Conservation (phyloP, 2,113 vertebrate species). For the Sinocyclocheilus grahami region DNA sequence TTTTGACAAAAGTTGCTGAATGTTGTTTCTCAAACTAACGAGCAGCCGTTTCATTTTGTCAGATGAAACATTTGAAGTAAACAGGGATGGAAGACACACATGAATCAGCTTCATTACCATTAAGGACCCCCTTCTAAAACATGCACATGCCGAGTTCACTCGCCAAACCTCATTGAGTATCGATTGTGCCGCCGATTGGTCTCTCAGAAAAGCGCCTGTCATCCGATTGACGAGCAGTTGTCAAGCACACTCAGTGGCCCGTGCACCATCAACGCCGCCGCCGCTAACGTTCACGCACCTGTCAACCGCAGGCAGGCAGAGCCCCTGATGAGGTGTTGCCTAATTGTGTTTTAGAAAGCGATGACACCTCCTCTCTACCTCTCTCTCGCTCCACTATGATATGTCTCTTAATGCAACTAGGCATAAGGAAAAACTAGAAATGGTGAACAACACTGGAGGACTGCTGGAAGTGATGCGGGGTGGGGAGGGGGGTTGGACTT, state of each 20-base stretch:
- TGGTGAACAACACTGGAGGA: conserved; percentile 53
- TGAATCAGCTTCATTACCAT: conserved; percentile 78
- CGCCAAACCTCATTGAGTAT: conserved; percentile 76
- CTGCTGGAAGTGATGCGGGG: conserved; percentile 32
- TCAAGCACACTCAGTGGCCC: conserved; percentile 74
- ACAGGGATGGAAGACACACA: conserved; percentile 37
- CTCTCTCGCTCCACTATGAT: conserved; percentile 57
- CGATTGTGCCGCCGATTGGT: conserved; percentile 72
- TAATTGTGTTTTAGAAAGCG: conserved; percentile 90
- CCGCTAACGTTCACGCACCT: conserved; percentile 76
- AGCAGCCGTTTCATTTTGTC: conserved; percentile 64
- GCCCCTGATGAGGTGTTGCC: conserved; percentile 90
- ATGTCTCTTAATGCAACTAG: conserved; percentile 81
- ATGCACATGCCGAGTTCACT: conserved; percentile 50
- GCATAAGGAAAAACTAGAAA: conserved; percentile 65
- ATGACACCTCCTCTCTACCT: conserved; percentile 72
- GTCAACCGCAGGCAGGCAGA: conserved; percentile 82
- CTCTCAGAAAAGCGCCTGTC: conserved; percentile 84
- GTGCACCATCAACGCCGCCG: conserved; percentile 67
- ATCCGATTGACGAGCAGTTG: conserved; percentile 73
- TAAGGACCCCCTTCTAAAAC: conserved; percentile 60
- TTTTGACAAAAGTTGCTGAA: conserved; percentile 70
- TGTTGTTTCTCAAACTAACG: conserved; percentile 71
- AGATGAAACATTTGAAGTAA: conserved; percentile 52
- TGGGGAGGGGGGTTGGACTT: conserved; percentile 60